A percentile compares a stretch with the other conserved stretches of the same genome.
Evolutionary conservation across 2,797 vertebrate species (phyloP).

Genomic region (Ataeniobius toweri): DNA sequence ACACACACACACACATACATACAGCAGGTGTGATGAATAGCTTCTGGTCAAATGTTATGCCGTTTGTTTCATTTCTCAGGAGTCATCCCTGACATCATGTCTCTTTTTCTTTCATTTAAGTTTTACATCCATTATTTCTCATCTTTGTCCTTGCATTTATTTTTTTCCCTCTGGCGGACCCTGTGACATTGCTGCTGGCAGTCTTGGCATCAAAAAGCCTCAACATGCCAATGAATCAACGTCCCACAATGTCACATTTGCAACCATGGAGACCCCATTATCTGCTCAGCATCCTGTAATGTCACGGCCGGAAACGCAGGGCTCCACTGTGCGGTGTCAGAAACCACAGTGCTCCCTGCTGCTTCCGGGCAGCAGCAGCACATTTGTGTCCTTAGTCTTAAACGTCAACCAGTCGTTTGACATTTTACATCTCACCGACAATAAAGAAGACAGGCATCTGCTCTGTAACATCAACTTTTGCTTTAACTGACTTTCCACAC

Average conservation of each 20-base stretch:
- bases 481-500: not conserved
- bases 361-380: not conserved
- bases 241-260: conserved; percentile 34
- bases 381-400: not conserved
- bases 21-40: conserved; percentile 54
- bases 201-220: conserved; percentile 15
- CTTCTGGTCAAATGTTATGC: conserved; percentile 37
- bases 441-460: not conserved
- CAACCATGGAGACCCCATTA: conserved; percentile 41
- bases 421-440: not conserved
- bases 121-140: not conserved
- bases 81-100: conserved; percentile 18
- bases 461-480: not conserved
- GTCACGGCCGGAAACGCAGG: conserved; percentile 20
- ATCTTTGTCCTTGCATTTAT: not conserved
- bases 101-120: not conserved
- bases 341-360: not conserved
- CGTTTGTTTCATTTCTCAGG: conserved; percentile 13
- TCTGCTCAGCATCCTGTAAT: conserved; percentile 31
- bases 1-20: conserved; percentile 41
- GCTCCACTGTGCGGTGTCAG: not conserved
- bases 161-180: not conserved
- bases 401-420: not conserved
- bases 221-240: conserved; percentile 24
- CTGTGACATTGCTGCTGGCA: conserved; percentile 32